phyloP scores from a whole-genome alignment of 2,888 invertebrate genomes.

The Liodrosophila aerea region DNA sequence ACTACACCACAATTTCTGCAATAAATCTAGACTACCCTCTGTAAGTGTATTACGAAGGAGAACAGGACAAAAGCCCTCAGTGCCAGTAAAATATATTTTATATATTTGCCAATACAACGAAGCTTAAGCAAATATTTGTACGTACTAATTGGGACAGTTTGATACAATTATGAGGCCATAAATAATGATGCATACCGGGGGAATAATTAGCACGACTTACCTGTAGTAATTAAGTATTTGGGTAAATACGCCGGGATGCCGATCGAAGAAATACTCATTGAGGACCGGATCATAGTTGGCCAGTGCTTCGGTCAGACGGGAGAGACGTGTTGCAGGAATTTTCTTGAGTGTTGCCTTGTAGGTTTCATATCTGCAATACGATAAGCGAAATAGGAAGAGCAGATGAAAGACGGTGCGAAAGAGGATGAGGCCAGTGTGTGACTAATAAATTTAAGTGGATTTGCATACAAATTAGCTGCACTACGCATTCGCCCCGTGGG shows the following conservation, averaged over 20 bases:
- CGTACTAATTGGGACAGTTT: neutral
- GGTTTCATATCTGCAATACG: constrained; percentile 85
- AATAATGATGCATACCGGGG: neutral
- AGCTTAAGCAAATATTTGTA: neutral
- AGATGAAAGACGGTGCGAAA: neutral
- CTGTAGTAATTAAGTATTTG: constrained; percentile 94
- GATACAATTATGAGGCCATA: constrained; percentile 5
- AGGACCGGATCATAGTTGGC: constrained; percentile 95
- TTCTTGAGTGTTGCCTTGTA: constrained; percentile 93
- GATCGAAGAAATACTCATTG: constrained; percentile 94
- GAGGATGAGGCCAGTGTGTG: constrained; percentile 6
- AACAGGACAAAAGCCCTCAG: no score
- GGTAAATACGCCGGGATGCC: constrained; percentile 94
- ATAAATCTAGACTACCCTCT: no score
- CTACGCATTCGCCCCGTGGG: constrained; percentile 41
- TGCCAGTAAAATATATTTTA: neutral
- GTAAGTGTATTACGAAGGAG: no score
- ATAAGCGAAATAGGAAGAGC: neutral
- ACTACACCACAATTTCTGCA: no score
- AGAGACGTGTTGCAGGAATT: constrained; percentile 93
- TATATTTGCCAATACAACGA: neutral
- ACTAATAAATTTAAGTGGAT: constrained; percentile 54
- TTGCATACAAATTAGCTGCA: constrained; percentile 57
- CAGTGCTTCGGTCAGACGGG: constrained; percentile 91
- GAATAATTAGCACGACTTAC: constrained; percentile 80